These are phyloP conservation scores for Caenorhabditis tropicalis DNA, from an alignment of 1,140 invertebrate genomes.

Conservation along the genomic window DNA sequence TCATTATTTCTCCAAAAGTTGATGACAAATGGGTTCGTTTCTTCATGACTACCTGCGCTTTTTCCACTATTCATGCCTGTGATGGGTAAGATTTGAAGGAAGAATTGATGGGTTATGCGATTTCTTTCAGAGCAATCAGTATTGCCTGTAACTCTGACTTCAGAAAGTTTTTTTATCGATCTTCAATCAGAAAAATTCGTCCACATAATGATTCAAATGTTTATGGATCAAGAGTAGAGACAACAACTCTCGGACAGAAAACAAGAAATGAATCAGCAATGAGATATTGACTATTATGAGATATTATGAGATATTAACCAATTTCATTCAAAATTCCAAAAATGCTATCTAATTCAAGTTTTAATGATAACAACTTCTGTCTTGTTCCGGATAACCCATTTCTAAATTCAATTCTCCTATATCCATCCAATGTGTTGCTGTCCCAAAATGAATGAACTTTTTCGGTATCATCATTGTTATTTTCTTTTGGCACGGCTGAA, in stretches of 20 bases:
- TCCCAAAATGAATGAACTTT: slow-evolving; percentile 62
- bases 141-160: neutral
- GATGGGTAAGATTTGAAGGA: slow-evolving; percentile 36
- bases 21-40: neutral
- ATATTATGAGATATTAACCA: too few relatives aligned
- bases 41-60: neutral
- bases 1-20: neutral
- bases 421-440: slow-evolving; percentile 33
- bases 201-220: neutral
- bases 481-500: slow-evolving; percentile 65
- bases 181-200: neutral
- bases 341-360: neutral
- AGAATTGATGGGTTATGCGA: too few relatives aligned
- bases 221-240: neutral
- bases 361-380: slow-evolving; percentile 50
- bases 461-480: slow-evolving; percentile 64
- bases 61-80: neutral
- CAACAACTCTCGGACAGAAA: neutral
- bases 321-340: too few relatives aligned
- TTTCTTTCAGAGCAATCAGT: neutral
- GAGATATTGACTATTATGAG: too few relatives aligned
- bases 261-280: neutral
- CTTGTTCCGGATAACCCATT: slow-evolving; percentile 7
- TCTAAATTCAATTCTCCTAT: slow-evolving; percentile 41
- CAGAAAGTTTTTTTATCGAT: neutral